phyloP scores from a whole-genome alignment of 2,113 vertebrate genomes.

The Tetraodon nigroviridis region DNA sequence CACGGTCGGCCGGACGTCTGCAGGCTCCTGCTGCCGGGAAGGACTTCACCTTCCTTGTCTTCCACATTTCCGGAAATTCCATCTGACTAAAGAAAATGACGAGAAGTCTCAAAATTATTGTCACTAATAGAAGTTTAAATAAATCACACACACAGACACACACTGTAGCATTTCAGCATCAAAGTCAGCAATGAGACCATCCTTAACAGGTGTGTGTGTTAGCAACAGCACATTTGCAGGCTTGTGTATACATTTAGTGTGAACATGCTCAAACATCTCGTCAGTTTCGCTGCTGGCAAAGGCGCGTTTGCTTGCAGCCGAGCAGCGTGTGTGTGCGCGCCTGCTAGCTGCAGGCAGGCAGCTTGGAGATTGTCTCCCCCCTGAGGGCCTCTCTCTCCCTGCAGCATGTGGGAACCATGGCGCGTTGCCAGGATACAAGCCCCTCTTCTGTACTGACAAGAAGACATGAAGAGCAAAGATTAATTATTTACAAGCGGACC shows the following conservation, averaged over 20 bases:
- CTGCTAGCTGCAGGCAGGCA: conserved; percentile 68
- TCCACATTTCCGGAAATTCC: too few relatives aligned
- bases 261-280: conserved; percentile 35
- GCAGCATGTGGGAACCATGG: conserved; percentile 72
- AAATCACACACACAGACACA: conserved; percentile 2
- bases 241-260: not conserved
- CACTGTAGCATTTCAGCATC: conserved; percentile 23
- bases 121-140: not conserved
- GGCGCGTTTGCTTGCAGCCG: conserved; percentile 10
- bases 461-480: conserved; percentile 81
- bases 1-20: too few relatives aligned
- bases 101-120: not conserved
- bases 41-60: too few relatives aligned
- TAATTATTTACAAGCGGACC: conserved; percentile 80
- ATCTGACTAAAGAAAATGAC: too few relatives aligned
- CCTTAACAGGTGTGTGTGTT: conserved; percentile 19
- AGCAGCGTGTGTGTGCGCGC: conserved; percentile 2
- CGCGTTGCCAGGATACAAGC: conserved; percentile 84
- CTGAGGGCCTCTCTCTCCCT: conserved; percentile 80
- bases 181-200: conserved; percentile 35
- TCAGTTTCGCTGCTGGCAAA: conserved; percentile 22
- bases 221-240: conserved; percentile 7
- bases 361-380: conserved; percentile 87
- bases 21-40: too few relatives aligned
- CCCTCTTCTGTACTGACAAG: conserved; percentile 76